Conservation (phyloP, 1,140 invertebrate genomes). For the Pentalonia nigronervosa region DNA sequence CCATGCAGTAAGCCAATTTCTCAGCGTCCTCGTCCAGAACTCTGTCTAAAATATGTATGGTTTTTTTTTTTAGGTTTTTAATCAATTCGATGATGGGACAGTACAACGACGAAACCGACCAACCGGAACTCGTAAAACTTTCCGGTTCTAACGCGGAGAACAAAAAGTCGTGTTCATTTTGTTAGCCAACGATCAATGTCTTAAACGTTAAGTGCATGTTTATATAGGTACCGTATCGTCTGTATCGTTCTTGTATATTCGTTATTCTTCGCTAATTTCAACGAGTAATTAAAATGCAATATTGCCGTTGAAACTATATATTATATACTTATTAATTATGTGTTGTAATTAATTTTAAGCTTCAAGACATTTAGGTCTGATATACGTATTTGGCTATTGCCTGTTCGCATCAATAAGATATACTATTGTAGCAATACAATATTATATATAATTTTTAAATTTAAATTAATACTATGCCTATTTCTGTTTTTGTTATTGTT, state of each 20-base stretch:
- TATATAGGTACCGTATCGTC: constrained; percentile 17
- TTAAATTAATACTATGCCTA: neutral
- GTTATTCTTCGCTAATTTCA: neutral
- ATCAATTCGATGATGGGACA: constrained; percentile 51
- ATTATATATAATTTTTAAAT: neutral
- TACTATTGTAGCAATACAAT: neutral
- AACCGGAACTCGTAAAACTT: constrained; percentile 34
- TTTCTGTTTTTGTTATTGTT: neutral
- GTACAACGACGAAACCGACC: constrained; percentile 19
- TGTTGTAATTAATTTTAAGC: constrained; percentile 11
- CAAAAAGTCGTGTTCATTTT: constrained; percentile 44
- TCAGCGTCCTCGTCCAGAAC: neutral
- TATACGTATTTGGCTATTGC: neutral
- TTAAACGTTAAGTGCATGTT: constrained; percentile 42
- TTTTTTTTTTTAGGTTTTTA: constrained; percentile 35
- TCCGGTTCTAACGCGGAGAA: neutral
- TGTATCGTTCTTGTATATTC: neutral
- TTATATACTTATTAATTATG: neutral
- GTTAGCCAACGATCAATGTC: constrained; percentile 35
- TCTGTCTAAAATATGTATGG: neutral
- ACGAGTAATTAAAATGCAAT: neutral
- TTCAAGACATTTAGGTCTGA: neutral
- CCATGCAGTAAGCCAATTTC: constrained; percentile 66
- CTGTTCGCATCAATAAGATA: neutral
- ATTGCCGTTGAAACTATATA: neutral